A percentile compares a stretch with the other conserved stretches of the same genome.
Conservation (phyloP, 2,888 invertebrate species). For the Hybos culiciformis region DNA sequence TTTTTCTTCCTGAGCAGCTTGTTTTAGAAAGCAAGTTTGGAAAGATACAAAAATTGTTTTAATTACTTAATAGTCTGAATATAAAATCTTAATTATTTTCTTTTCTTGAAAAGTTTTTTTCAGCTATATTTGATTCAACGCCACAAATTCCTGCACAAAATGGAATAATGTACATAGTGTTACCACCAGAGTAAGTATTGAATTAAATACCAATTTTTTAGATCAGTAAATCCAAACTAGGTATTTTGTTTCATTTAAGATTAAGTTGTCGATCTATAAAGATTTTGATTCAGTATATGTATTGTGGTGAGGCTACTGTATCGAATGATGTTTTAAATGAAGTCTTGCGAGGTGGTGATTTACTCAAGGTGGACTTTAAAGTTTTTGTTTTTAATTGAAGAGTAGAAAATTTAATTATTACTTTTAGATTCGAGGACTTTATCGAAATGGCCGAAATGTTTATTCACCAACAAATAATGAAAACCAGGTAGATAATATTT, state of each 20-base stretch:
- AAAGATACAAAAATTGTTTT: too few relatives aligned
- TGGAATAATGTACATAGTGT: slow-evolving; percentile 49
- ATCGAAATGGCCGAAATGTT: not conserved
- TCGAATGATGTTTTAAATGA: slow-evolving; percentile 71
- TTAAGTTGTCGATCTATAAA: slow-evolving; percentile 66
- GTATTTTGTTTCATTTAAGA: too few relatives aligned
- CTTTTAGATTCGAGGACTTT: slow-evolving; percentile 3
- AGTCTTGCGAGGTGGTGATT: slow-evolving; percentile 68
- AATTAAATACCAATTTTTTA: too few relatives aligned
- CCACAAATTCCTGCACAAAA: slow-evolving; percentile 32
- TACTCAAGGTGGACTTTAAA: slow-evolving; percentile 66
- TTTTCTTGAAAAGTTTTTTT: slow-evolving; percentile 25
- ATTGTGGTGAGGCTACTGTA: slow-evolving; percentile 64
- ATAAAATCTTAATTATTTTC: not conserved
- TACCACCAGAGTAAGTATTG: slow-evolving; percentile 72
- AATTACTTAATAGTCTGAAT: not conserved
- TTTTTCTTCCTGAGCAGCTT: too few relatives aligned
- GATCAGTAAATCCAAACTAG: too few relatives aligned
- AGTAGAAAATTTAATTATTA: too few relatives aligned
- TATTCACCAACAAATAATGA: not conserved
- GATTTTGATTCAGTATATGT: slow-evolving; percentile 75
- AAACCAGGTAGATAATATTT: not conserved
- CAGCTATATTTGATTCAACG: slow-evolving; percentile 32
- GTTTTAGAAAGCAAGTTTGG: too few relatives aligned
- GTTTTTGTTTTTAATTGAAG: slow-evolving; percentile 59